phyloP scores from a whole-genome alignment of 1,140 invertebrate genomes.

The Rhyzopertha dominica region DNA sequence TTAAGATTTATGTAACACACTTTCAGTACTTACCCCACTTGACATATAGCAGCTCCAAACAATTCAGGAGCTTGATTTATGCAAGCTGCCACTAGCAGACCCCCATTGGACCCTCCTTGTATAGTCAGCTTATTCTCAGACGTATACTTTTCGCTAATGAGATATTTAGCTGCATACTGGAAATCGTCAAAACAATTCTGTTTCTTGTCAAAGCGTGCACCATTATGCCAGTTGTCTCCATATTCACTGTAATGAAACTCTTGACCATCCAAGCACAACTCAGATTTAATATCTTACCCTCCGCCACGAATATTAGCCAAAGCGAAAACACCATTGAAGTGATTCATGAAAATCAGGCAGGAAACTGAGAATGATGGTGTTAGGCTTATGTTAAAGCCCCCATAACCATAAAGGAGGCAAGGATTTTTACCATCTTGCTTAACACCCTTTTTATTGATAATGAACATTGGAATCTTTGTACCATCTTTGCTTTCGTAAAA shows the following conservation, averaged over 20 bases:
- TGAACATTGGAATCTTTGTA: conserved; percentile 96
- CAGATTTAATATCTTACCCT: conserved; percentile 66
- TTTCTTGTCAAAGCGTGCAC: conserved; percentile 84
- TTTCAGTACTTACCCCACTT: conserved; percentile 34
- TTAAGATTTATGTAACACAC: not conserved
- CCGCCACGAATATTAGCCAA: conserved; percentile 95
- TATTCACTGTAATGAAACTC: conserved; percentile 66
- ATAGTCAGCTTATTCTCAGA: conserved; percentile 71
- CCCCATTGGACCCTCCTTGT: conserved; percentile 95
- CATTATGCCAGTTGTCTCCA: conserved; percentile 96
- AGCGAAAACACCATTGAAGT: conserved; percentile 84
- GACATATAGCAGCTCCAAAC: conserved; percentile 78
- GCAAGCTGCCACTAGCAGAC: conserved; percentile 86
- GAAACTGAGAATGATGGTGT: conserved; percentile 80
- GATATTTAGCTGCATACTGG: conserved; percentile 85
- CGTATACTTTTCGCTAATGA: conserved; percentile 81
- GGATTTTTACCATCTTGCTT: conserved; percentile 66
- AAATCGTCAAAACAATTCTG: conserved; percentile 99
- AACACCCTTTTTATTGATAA: conserved; percentile 60
- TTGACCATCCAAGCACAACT: not conserved
- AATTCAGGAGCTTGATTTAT: conserved; percentile 94
- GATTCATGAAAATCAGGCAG: conserved; percentile 82
- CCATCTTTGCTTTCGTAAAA: conserved; percentile 95
- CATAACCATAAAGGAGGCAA: conserved; percentile 92
- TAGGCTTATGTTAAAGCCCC: conserved; percentile 92